Conservation (phyloP, 2,888 invertebrate genomes). For the Stenchaetothrips biformis region DNA sequence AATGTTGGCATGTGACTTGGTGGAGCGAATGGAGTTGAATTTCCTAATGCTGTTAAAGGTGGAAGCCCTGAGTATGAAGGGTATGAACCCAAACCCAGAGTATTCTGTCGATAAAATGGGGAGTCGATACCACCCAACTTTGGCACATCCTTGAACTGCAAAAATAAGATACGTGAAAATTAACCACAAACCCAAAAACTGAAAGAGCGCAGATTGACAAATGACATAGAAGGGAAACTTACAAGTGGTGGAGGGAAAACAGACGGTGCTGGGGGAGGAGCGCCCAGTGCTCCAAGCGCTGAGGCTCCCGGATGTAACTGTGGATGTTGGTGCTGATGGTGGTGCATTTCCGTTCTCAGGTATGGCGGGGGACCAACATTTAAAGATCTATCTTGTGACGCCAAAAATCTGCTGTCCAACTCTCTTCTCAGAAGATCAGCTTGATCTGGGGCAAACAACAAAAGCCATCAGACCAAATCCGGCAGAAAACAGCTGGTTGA, state of each 20-base stretch:
- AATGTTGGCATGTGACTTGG: slow-evolving; percentile 81
- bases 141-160: slow-evolving; percentile 79
- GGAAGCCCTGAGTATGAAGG: slow-evolving; percentile 72
- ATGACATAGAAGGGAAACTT: not conserved
- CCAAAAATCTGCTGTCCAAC: slow-evolving; percentile 83
- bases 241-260: slow-evolving; percentile 28
- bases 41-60: slow-evolving; percentile 69
- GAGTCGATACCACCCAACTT: slow-evolving; percentile 74
- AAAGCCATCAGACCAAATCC: slow-evolving; percentile 27
- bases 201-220: slow-evolving; percentile 36
- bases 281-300: slow-evolving; percentile 37
- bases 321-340: slow-evolving; percentile 72
- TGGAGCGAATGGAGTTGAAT: slow-evolving; percentile 81
- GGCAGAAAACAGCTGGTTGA: not conserved
- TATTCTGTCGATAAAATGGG: slow-evolving; percentile 69
- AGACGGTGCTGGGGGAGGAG: slow-evolving; percentile 48
- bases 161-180: slow-evolving; percentile 36
- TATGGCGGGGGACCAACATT: slow-evolving; percentile 53
- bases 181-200: slow-evolving; percentile 17
- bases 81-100: slow-evolving; percentile 68
- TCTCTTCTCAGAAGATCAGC: slow-evolving; percentile 83
- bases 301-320: not conserved
- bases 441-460: slow-evolving; percentile 53
- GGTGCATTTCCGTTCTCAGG: slow-evolving; percentile 75
- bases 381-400: slow-evolving; percentile 68